A percentile compares a stretch with the other conserved stretches of the same genome.
phyloP scores from a whole-genome alignment of 2,113 vertebrate species.

The Corythoichthys haematopterus region DNA sequence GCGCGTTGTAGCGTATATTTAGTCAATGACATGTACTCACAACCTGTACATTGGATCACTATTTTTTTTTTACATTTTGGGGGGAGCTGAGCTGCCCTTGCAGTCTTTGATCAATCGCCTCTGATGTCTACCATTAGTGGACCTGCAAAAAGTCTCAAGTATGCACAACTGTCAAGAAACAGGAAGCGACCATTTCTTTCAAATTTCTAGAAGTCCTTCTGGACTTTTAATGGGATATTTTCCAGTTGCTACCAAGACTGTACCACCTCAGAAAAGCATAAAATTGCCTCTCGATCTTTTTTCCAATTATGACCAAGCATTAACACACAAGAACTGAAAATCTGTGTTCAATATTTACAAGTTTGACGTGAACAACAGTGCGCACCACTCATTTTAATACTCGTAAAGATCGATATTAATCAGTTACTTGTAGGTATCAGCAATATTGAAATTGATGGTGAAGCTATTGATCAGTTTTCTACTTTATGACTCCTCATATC shows the following conservation, averaged over 20 bases:
- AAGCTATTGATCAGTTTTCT: slow-evolving; percentile 13
- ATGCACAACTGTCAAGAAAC: neutral
- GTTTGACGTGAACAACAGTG: neutral
- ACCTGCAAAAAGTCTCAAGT: neutral
- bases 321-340: neutral
- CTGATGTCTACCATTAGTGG: neutral
- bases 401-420: neutral
- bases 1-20: too few species aligned
- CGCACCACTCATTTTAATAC: neutral
- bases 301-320: neutral
- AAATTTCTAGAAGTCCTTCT: too few species aligned
- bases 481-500: slow-evolving; percentile 21
- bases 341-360: neutral
- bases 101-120: too few species aligned
- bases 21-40: too few species aligned
- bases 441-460: slow-evolving; percentile 19
- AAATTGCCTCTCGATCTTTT: neutral
- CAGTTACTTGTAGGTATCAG: neutral
- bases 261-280: neutral
- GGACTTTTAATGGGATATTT: neutral
- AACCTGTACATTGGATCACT: too few species aligned
- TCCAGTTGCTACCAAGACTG: neutral
- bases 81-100: too few species aligned
- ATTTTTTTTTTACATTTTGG: too few species aligned
- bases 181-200: neutral